Conservation (phyloP, 2,113 vertebrate genomes). For the Alouatta palliata region DNA sequence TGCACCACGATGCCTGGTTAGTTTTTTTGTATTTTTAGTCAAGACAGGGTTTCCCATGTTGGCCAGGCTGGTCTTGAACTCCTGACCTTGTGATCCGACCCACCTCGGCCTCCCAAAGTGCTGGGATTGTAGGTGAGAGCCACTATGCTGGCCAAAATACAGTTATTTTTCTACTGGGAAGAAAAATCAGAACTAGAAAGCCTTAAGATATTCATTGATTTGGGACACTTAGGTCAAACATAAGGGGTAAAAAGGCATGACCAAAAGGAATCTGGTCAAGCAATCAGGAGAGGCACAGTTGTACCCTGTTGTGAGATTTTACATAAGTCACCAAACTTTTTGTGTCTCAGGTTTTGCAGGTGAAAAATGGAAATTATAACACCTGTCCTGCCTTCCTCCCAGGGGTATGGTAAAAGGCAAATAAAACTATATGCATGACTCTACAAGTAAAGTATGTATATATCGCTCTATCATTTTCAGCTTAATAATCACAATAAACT, state of each 20-base stretch:
- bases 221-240: neutral
- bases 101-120: too few species aligned
- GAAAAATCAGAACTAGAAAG: neutral
- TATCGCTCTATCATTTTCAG: neutral
- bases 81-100: too few species aligned
- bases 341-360: neutral
- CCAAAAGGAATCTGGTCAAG: neutral
- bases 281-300: neutral
- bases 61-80: too few species aligned
- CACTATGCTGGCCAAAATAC: neutral
- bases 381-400: neutral
- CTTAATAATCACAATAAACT: neutral
- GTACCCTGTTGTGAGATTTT: rapidly evolving
- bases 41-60: too few species aligned
- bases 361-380: neutral
- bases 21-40: too few species aligned
- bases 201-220: neutral
- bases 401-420: neutral
- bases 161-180: slow-evolving; percentile 29
- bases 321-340: neutral
- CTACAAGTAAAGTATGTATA: neutral
- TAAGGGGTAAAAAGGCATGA: neutral
- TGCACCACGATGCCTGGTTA: too few species aligned
- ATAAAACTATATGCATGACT: neutral
- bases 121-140: too few species aligned